Evolutionary conservation across 92 coral and sea anemone genomes (phyloP), one percentile per base, ranked within the genome.

Genomic region (Parazoanthus atlanticus): DNA sequence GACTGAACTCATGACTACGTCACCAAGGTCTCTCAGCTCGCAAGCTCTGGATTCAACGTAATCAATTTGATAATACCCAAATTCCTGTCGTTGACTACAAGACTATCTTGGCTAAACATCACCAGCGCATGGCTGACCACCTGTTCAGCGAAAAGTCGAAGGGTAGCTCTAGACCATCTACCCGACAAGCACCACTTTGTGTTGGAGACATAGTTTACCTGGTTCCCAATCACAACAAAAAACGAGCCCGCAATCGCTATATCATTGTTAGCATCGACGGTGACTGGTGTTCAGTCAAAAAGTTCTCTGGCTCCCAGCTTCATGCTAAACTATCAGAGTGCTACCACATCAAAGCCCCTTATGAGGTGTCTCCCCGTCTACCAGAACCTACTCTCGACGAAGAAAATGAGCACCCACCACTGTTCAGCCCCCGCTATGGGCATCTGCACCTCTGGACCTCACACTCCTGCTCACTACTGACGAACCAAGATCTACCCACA

Each of bases 171-270:
- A 19, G n/a, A 72, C 6, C 77, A 0, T 13, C 38, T 31, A 72
- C 77, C 38, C 77, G 4, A 17, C 1, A 69, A 12, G 25, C 89
- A 67, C n/a, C n/a, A n/a, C 61, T 85, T 17, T 75, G 84, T 76
- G 92, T 91, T 31, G 92, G 94, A 32, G 92, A 85, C 83, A 54
- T 86, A 19, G 88, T 73, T 8, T 90, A 90, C 85, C 40, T 90
- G 78, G 80, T 70, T n/a, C 61, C 84, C 10, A 88, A 87, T 69
- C 88, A 54, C 10, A 36, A 90, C 29, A 78, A 85, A 61, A 49
- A 52, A 10, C 25, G 49, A 19, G 89, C 80, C 70, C 64, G 61
- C 15, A 76, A 82, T 46, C 52, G 91, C 0, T 49, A 74, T 80
- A 74, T 89, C 38, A 38, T 82, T 33, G 84, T 76, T 34, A 32